These are phyloP conservation scores for Dolichoris vasculosae DNA, from an alignment of 1,140 invertebrate genomes.

Conservation along the genomic window DNA sequence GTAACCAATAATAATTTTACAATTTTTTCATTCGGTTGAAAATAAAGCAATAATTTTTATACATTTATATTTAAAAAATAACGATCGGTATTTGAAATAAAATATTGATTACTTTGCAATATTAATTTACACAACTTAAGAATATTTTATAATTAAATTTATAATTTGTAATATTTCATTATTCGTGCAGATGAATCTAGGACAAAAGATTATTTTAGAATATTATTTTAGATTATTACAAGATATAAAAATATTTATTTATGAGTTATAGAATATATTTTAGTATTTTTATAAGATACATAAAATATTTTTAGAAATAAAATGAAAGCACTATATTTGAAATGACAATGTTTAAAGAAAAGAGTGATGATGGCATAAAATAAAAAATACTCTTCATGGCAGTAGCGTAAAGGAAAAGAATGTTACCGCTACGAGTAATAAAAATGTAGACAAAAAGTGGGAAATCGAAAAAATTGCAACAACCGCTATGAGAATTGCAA, in stretches of 20 bases:
- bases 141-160: no score
- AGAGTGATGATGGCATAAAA: slow-evolving; percentile 2
- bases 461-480: not conserved
- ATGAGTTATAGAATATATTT: not conserved
- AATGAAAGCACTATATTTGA: not conserved
- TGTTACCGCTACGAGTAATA: not conserved
- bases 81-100: no score
- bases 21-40: no score
- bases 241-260: not conserved
- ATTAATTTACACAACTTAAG: no score
- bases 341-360: not conserved
- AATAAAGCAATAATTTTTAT: no score
- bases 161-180: no score
- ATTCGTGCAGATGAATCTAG: no score
- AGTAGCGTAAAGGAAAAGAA: not conserved
- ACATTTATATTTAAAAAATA: no score
- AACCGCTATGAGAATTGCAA: not conserved
- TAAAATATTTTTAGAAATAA: not conserved
- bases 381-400: not conserved
- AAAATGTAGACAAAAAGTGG: slow-evolving; percentile 15
- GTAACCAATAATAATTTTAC: no score
- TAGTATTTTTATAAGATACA: not conserved
- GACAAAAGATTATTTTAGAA: no score
- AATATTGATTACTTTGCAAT: no score
- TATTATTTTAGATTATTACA: not conserved